Evolutionary conservation across 2,113 vertebrate genomes (phyloP).

Genomic region (Mobula birostris): DNA sequence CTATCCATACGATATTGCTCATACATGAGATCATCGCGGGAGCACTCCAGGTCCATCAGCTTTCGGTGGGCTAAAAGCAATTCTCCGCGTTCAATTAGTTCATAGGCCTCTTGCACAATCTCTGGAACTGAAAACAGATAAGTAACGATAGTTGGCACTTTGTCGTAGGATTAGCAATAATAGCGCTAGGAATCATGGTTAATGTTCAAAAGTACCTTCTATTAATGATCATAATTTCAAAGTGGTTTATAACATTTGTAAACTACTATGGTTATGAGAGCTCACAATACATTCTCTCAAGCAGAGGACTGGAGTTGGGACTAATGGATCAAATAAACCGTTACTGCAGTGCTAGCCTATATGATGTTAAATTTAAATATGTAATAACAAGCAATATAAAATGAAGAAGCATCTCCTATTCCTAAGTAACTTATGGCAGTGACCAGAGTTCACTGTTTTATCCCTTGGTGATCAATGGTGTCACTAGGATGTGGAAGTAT

Average conservation of each 20-base stretch:
- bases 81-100: constrained; percentile 79
- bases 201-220: neutral
- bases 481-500: too few relatives aligned
- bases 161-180: neutral
- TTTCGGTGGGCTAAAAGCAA: constrained; percentile 85
- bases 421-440: too few relatives aligned
- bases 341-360: neutral
- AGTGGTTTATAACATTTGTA: neutral
- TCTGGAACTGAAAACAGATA: constrained; percentile 71
- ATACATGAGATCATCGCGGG: constrained; percentile 89
- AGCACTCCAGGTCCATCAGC: constrained; percentile 91
- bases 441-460: too few relatives aligned
- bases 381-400: too few relatives aligned
- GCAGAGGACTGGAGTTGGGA: neutral
- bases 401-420: too few relatives aligned
- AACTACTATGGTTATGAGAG: neutral
- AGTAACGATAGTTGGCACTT: neutral
- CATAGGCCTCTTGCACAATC: constrained; percentile 80
- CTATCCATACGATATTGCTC: constrained; percentile 96
- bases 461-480: too few relatives aligned
- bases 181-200: neutral
- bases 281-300: neutral
- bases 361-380: neutral
- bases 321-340: too few relatives aligned
- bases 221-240: neutral